A percentile compares a stretch with the other conserved stretches of the same genome.
These are phyloP conservation scores for Hyperoodon ampullatus DNA, from an alignment of 2,113 vertebrate species.

Conservation along the genomic window DNA sequence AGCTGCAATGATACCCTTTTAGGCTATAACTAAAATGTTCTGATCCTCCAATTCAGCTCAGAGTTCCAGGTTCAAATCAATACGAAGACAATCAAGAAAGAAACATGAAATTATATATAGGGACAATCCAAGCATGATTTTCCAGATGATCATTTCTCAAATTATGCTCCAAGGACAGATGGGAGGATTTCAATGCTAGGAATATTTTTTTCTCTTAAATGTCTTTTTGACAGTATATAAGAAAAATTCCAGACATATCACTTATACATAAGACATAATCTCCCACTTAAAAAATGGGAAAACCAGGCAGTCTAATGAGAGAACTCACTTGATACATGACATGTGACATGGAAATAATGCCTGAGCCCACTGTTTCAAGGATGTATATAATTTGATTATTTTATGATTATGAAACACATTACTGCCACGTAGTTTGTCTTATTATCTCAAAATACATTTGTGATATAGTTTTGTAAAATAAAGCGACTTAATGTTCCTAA, in stretches of 20 bases:
- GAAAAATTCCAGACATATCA: background rate
- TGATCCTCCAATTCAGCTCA: slow-evolving; percentile 42
- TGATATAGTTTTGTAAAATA: slow-evolving; percentile 31
- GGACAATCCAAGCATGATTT: background rate
- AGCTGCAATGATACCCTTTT: slow-evolving; percentile 28
- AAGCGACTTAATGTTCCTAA: slow-evolving; percentile 31
- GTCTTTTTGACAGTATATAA: slow-evolving; percentile 10
- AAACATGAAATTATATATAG: slow-evolving; percentile 28
- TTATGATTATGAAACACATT: background rate
- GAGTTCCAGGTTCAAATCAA: slow-evolving; percentile 60
- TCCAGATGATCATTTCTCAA: slow-evolving; percentile 24
- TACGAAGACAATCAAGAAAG: slow-evolving; percentile 35
- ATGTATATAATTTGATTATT: background rate
- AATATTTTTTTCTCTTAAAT: slow-evolving; percentile 23
- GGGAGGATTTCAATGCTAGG: background rate
- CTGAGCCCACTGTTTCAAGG: background rate
- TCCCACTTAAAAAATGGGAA: slow-evolving; percentile 42
- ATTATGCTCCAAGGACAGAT: background rate
- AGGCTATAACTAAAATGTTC: slow-evolving; percentile 68
- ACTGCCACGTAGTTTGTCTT: background rate
- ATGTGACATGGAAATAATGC: background rate
- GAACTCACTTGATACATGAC: background rate
- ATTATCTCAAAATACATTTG: slow-evolving; percentile 9
- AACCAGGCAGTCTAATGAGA: background rate
- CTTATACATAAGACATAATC: background rate